These are phyloP conservation scores for Dendropsophus ebraccatus DNA, from an alignment of 2,113 vertebrate genomes.

Conservation along the genomic window DNA sequence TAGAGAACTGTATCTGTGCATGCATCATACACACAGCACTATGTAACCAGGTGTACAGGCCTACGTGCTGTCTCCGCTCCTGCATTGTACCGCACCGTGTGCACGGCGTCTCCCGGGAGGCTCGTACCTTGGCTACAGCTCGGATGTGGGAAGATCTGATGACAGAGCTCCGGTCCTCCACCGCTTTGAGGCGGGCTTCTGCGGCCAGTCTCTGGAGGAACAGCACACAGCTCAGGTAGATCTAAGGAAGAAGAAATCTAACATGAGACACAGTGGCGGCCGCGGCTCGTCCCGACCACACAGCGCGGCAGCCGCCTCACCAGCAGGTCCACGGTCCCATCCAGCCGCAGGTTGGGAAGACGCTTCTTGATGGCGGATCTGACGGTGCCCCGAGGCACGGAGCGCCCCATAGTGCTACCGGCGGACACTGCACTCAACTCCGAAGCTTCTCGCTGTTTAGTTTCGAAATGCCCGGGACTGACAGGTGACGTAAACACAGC, in stretches of 20 bases:
- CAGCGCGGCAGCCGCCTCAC: slow-evolving; percentile 65
- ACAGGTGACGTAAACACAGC: not conserved
- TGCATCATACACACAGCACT: too few relatives aligned
- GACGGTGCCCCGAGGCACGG: slow-evolving; percentile 67
- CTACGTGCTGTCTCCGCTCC: too few relatives aligned
- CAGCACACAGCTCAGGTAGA: slow-evolving; percentile 76
- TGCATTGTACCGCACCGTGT: too few relatives aligned
- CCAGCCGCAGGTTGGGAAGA: slow-evolving; percentile 68
- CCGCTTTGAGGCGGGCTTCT: slow-evolving; percentile 75
- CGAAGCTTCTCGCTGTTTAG: too few relatives aligned
- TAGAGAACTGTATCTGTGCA: too few relatives aligned
- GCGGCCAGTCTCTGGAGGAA: slow-evolving; percentile 77
- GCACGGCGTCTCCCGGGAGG: too few relatives aligned
- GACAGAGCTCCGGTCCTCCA: slow-evolving; percentile 68
- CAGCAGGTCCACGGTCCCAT: slow-evolving; percentile 69
- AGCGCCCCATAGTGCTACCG: slow-evolving; percentile 56
- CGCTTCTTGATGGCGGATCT: slow-evolving; percentile 67
- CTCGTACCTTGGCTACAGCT: slow-evolving; percentile 76
- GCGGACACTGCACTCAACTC: too few relatives aligned
- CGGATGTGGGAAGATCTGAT: slow-evolving; percentile 73
- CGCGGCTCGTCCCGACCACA: not conserved
- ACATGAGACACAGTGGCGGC: not conserved
- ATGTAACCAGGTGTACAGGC: too few relatives aligned
- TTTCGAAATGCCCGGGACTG: not conserved
- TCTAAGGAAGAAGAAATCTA: slow-evolving; percentile 62